Conservation (phyloP, 1,140 invertebrate species). For the Sitobion miscanthi region DNA sequence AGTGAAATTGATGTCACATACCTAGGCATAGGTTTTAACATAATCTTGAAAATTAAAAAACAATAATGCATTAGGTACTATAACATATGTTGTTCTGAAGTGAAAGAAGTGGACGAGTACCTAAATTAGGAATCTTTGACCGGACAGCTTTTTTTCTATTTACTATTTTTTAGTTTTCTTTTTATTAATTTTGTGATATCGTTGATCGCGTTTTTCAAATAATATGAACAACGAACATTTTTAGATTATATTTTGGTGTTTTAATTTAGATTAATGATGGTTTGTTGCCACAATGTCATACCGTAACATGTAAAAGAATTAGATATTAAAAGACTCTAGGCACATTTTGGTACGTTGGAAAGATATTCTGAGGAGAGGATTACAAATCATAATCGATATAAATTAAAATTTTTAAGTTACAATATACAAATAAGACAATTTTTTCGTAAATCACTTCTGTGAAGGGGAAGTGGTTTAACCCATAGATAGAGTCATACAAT, state of each 20-base stretch:
- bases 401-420: background rate
- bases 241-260: background rate
- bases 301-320: background rate
- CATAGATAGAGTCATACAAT: background rate
- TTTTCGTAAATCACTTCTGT: too few species aligned
- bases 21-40: background rate
- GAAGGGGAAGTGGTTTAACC: too few species aligned
- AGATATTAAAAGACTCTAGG: background rate
- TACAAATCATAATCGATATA: background rate
- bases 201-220: background rate
- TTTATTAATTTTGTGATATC: background rate
- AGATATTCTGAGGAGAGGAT: background rate
- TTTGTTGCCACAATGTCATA: background rate
- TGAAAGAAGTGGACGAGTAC: background rate
- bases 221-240: background rate
- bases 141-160: background rate
- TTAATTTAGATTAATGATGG: background rate
- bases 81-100: background rate
- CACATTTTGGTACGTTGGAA: background rate
- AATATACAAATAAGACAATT: background rate
- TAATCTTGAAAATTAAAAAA: background rate
- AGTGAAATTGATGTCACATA: background rate
- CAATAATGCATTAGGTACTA: background rate
- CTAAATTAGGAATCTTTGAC: background rate
- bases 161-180: background rate